Evolutionary conservation across 2,888 invertebrate species (phyloP).

Genomic region (Himalopsyche kuldschensis): DNA sequence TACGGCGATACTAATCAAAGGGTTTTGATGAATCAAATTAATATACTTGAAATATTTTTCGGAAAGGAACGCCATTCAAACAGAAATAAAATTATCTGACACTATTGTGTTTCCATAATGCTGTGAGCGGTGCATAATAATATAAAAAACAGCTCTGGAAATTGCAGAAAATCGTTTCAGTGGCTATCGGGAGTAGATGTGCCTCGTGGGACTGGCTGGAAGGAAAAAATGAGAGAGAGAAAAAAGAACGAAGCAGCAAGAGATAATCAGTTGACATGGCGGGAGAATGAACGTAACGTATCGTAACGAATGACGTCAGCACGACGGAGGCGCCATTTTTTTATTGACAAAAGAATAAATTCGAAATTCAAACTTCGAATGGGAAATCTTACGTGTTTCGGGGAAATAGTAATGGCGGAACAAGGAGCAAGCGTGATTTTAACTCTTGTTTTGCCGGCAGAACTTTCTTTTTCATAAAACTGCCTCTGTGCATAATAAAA

Average conservation of each 20-base stretch:
- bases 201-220: neutral
- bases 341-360: neutral
- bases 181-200: neutral
- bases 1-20: too few species aligned
- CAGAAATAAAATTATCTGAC: neutral
- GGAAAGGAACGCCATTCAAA: too few species aligned
- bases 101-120: neutral
- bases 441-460: too few species aligned
- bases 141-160: neutral
- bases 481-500: too few species aligned
- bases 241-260: neutral
- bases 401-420: neutral
- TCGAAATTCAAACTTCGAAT: neutral
- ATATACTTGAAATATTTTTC: too few species aligned
- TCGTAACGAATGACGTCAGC: neutral
- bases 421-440: too few species aligned
- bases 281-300: slow-evolving; percentile 1
- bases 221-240: neutral
- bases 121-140: neutral
- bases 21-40: too few species aligned
- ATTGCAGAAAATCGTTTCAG: neutral
- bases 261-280: slow-evolving; percentile 1
- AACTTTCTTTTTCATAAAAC: too few species aligned
- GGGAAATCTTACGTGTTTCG: neutral
- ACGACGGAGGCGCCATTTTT: neutral